Conservation (phyloP, 2,797 vertebrate species). For the Epinephelus malabaricus region DNA sequence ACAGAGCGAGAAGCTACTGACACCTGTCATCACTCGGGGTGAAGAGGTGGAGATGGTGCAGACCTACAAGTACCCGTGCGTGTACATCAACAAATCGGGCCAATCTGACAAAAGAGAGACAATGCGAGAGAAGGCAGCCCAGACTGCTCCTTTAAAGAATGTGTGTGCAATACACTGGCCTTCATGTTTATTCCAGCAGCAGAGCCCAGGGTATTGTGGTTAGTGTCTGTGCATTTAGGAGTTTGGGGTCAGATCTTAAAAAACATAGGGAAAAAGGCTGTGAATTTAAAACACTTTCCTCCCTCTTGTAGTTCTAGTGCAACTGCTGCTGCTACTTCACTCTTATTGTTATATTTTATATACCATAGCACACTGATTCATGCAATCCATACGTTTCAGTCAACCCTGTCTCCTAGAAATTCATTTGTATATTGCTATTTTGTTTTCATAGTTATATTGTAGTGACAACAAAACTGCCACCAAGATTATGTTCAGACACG, state of each 20-base stretch:
- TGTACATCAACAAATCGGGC: constrained; percentile 47
- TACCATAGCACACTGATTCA: too few species aligned
- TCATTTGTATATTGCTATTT: too few species aligned
- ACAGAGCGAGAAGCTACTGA: constrained; percentile 72
- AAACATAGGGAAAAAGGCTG: too few species aligned
- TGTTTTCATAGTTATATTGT: too few species aligned
- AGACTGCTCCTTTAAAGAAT: constrained; percentile 18
- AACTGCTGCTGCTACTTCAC: constrained; percentile 11
- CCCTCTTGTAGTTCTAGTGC: not conserved
- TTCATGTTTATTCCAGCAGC: constrained; percentile 35
- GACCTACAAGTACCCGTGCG: constrained; percentile 62
- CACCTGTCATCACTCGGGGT: constrained; percentile 75
- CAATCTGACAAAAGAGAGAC: constrained; percentile 47
- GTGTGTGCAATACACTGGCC: constrained; percentile 19
- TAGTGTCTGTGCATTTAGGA: constrained; percentile 13
- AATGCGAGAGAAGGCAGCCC: constrained; percentile 19
- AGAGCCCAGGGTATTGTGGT: constrained; percentile 10
- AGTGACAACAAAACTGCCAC: too few species aligned
- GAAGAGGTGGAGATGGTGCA: constrained; percentile 69
- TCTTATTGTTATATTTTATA: constrained; percentile 7
- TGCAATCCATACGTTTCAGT: too few species aligned
- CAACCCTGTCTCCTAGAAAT: too few species aligned
- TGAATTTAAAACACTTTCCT: not conserved
- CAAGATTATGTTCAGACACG: too few species aligned
- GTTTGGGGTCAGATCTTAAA: constrained; percentile 21